phyloP scores from a whole-genome alignment of 2,113 vertebrate genomes.

The Etia nguti region DNA sequence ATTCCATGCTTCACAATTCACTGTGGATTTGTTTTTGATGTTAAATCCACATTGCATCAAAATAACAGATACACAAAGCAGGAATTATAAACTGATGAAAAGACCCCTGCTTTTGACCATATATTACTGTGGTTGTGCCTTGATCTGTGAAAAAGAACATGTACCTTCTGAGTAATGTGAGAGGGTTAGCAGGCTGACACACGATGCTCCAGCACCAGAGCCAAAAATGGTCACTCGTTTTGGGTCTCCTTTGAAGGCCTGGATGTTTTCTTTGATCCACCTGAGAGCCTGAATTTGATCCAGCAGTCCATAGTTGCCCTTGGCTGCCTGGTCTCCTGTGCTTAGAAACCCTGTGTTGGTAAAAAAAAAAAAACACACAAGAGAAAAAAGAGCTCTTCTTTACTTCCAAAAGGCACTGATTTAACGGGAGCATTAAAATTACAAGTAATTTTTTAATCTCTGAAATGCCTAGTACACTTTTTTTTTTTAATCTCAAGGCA shows the following conservation, averaged over 20 bases:
- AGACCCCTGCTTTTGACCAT: neutral
- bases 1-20: neutral
- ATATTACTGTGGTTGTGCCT: neutral
- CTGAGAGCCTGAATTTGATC: constrained; percentile 96
- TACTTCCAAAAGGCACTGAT: neutral
- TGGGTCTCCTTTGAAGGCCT: constrained; percentile 91
- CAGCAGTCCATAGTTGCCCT: constrained; percentile 94
- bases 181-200: constrained; percentile 91
- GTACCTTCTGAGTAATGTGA: constrained; percentile 98
- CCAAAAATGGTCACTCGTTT: constrained; percentile 96
- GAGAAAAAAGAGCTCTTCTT: neutral
- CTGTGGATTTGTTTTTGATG: neutral
- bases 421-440: neutral
- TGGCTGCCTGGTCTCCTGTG: constrained; percentile 95
- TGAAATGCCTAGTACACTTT: neutral
- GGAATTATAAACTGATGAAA: neutral
- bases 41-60: neutral
- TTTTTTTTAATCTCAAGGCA: neutral
- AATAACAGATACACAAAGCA: neutral
- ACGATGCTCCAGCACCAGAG: constrained; percentile 93
- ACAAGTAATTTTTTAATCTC: neutral
- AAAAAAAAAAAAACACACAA: constrained; percentile 19
- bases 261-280: constrained; percentile 97
- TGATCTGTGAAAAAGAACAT: neutral
- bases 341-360: constrained; percentile 86